Evolutionary conservation across 2,113 vertebrate species (phyloP).

Genomic region (Ardeotis arabs): DNA sequence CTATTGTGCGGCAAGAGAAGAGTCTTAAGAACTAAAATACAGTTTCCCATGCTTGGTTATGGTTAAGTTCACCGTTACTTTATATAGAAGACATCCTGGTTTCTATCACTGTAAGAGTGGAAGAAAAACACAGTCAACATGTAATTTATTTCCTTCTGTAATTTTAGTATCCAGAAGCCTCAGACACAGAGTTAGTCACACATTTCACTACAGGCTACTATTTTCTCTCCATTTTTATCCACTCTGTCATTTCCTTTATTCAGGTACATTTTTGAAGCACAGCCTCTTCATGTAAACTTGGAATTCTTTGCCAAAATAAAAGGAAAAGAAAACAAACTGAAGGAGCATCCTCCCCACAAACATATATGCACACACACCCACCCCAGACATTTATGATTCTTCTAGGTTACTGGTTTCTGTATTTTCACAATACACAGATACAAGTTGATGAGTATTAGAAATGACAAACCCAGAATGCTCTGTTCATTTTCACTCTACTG

Average conservation of each 20-base stretch:
- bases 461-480: neutral
- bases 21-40: neutral
- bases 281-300: neutral
- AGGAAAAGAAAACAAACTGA: neutral
- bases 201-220: neutral
- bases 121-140: neutral
- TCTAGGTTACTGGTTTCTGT: neutral
- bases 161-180: conserved; percentile 2
- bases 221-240: neutral
- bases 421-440: neutral
- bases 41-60: neutral
- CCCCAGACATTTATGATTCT: neutral
- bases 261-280: neutral
- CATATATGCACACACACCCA: neutral
- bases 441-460: neutral
- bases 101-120: neutral
- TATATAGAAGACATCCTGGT: neutral
- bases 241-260: neutral
- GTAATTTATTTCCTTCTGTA: neutral
- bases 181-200: neutral
- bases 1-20: neutral
- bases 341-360: neutral
- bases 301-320: conserved; percentile 10
- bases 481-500: neutral
- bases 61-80: neutral